A percentile compares a stretch with the other conserved stretches of the same genome.
Evolutionary conservation across 2,113 vertebrate genomes (phyloP).

Genomic region (Neotragus pygmaeus): DNA sequence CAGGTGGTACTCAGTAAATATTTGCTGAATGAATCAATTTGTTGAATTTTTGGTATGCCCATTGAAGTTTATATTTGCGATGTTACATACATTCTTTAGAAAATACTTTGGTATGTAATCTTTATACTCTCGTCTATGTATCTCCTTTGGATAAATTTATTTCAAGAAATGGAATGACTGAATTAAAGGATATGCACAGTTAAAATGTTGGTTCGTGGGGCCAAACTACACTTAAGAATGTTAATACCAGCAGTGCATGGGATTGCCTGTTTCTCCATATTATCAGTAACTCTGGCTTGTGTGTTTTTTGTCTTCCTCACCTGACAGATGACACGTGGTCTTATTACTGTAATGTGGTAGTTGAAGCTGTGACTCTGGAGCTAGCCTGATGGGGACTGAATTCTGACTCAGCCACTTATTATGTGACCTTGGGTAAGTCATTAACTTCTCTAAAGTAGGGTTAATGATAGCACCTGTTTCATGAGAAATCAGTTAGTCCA

Average conservation of each 20-base stretch:
- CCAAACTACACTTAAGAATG: not conserved
- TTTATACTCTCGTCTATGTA: not conserved
- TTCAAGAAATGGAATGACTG: not conserved
- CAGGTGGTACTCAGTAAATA: not conserved
- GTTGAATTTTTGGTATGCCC: not conserved
- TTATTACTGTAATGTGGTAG: not conserved
- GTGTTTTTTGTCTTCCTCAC: not conserved
- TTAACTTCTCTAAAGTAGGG: not conserved
- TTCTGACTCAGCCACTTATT: not conserved
- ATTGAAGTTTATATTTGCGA: not conserved
- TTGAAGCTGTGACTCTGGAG: not conserved
- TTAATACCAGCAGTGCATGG: not conserved
- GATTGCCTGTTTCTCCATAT: not conserved
- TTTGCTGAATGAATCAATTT: constrained; percentile 32
- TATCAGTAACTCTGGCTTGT: not conserved
- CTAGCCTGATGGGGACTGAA: not conserved
- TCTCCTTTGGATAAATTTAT: not conserved
- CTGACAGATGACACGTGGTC: not conserved
- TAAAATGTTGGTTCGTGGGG: not conserved
- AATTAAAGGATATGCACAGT: not conserved
- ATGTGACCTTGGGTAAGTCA: not conserved
- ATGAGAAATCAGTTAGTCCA: not conserved
- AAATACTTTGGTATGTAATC: not conserved
- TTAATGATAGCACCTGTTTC: not conserved
- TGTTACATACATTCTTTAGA: not conserved